Conservation (phyloP, 2,888 invertebrate species). For the Mythimna lalbum region DNA sequence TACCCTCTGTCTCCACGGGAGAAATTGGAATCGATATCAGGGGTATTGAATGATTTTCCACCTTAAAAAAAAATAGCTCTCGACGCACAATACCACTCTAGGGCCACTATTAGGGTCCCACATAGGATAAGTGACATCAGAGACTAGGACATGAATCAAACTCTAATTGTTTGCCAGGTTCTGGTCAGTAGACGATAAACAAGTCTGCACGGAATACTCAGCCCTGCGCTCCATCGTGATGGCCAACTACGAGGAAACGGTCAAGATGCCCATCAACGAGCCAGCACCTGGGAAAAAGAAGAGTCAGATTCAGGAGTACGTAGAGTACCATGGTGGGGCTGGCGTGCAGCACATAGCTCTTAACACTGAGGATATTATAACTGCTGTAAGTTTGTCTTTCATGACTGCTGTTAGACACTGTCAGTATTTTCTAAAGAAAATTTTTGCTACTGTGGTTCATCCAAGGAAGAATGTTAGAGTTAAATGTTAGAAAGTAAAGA, state of each 20-base stretch:
- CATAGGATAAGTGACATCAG: too few relatives aligned
- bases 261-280: conserved; percentile 99
- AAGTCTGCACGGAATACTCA: conserved; percentile 98
- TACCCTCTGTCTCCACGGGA: too few relatives aligned
- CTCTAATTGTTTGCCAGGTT: conserved; percentile 89
- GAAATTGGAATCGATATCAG: too few relatives aligned
- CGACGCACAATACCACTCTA: too few relatives aligned
- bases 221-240: conserved; percentile 99
- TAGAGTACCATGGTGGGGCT: conserved; percentile 99
- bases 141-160: background rate
- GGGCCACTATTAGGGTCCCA: too few relatives aligned
- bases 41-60: too few relatives aligned
- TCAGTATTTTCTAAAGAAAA: too few relatives aligned
- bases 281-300: conserved; percentile 98
- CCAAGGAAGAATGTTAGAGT: too few relatives aligned
- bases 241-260: conserved; percentile 99
- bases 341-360: conserved; percentile 99
- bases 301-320: conserved; percentile 99
- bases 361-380: conserved; percentile 98
- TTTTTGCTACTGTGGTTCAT: too few relatives aligned
- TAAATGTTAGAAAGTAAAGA: too few relatives aligned
- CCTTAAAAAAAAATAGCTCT: too few relatives aligned
- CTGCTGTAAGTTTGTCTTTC: conserved; percentile 91
- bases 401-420: too few relatives aligned
- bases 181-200: conserved; percentile 99